These are phyloP conservation scores for Telmatherina bonti DNA, from an alignment of 2,797 vertebrate species.

Conservation along the genomic window DNA sequence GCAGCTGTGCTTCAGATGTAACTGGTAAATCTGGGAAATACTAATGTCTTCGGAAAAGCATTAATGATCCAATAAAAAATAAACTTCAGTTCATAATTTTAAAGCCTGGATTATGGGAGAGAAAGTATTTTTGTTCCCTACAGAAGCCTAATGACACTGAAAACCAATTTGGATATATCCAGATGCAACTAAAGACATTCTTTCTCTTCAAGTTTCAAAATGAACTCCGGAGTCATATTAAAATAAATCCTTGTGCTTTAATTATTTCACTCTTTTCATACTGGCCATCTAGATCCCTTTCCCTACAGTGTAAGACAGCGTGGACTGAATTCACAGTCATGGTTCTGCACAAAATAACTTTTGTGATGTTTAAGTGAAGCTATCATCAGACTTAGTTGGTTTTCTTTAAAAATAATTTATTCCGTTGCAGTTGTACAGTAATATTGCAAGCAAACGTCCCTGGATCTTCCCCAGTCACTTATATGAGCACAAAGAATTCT, in stretches of 20 bases:
- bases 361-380: not conserved
- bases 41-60: conserved; percentile 55
- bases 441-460: not conserved
- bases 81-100: conserved; percentile 50
- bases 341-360: not conserved
- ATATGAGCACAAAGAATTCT: not conserved
- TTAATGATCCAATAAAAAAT: conserved; percentile 54
- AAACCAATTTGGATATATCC: conserved; percentile 1
- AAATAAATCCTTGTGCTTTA: conserved; percentile 11
- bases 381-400: not conserved
- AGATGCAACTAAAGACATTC: conserved; percentile 1
- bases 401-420: not conserved
- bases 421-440: not conserved
- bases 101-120: conserved; percentile 17
- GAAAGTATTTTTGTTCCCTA: conserved; percentile 19
- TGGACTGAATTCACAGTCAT: not conserved
- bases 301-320: not conserved
- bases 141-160: conserved; percentile 25
- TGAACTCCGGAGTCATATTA: conserved; percentile 1
- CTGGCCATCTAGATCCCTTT: not conserved
- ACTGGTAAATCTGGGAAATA: conserved; percentile 57
- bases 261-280: not conserved
- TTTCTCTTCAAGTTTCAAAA: conserved; percentile 13
- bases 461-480: not conserved
- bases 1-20: conserved; percentile 50